phyloP scores from a whole-genome alignment of 2,797 vertebrate genomes.

The Aphelocoma californica region DNA sequence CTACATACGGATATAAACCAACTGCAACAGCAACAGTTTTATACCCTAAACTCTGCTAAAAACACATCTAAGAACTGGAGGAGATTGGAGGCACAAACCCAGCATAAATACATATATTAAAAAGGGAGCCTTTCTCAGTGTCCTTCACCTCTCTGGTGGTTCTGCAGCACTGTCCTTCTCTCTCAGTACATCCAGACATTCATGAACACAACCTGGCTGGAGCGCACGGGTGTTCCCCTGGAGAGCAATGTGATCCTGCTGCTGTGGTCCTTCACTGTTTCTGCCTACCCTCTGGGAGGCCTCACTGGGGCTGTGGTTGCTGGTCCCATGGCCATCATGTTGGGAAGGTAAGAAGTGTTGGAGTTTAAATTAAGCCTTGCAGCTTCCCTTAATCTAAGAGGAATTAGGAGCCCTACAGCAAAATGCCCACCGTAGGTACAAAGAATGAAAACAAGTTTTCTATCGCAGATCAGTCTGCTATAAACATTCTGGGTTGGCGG shows the following conservation, averaged over 20 bases:
- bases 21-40: background rate
- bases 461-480: background rate
- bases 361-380: background rate
- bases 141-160: background rate
- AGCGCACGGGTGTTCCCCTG: conserved; percentile 77
- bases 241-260: conserved; percentile 78
- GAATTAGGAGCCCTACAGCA: background rate
- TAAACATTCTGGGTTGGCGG: background rate
- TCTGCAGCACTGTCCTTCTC: background rate
- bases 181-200: conserved; percentile 86
- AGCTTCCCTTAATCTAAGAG: background rate
- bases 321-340: conserved; percentile 84
- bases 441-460: background rate
- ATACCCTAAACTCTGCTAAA: background rate
- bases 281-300: conserved; percentile 87
- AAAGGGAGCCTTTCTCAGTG: background rate
- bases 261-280: conserved; percentile 88
- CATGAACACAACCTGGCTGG: conserved; percentile 83
- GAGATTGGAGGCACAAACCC: background rate
- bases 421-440: background rate
- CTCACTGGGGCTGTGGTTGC: conserved; percentile 83
- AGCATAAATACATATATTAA: background rate
- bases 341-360: conserved; percentile 83
- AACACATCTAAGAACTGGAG: background rate
- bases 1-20: background rate